Evolutionary conservation across 2,888 invertebrate species (phyloP), one percentile per base, ranked within the genome.

Genomic region (Xylota sylvarum): DNA sequence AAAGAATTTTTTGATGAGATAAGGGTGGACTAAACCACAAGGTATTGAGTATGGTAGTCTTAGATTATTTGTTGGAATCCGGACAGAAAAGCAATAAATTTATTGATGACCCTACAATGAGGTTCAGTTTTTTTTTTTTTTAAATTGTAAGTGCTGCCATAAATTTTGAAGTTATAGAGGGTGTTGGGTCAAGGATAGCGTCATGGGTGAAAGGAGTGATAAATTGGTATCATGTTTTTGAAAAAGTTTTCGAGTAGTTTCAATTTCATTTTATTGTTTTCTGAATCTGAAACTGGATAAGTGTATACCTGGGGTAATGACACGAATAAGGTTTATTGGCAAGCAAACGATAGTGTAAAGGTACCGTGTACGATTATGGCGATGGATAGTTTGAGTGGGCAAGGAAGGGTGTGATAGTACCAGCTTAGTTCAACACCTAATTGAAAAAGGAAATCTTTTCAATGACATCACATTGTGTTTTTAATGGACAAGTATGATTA

Each of bases 81-180:
- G n/a, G 0, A 14, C 30, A 14, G 35, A 23, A 32, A 32, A 50
- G 58, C 35, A 14, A 48, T 62, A 73, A 73, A 52, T 72, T 50
- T 62, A 12, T 17, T 62, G 60, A 60, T 52, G 62, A 50, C 40
- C 52, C 19, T 12, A 14, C 46, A n/a, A 37, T 46, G 32, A 32
- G 40, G 30, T 46, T 43, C n/a, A 73, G 40, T 55, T n/a, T 55
- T 43, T 74, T 19, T 12, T 55, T n/a, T 55, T 43, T 74, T 19
- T 12, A 10, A 74, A 43, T 6, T 62, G 64, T 74, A 46, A 64
- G 74, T 62, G 40, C n/a, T 55, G 52, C 10, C 52, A 43, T 74
- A 74, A 55, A 64, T 48, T 55, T 43, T 5, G 9, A 55, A 64
- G 64, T 43, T 55, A 4, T 43, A 43, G 6, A 50, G 17, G 14